Conservation (phyloP, 2,888 invertebrate species). For the Cetonia aurata region DNA sequence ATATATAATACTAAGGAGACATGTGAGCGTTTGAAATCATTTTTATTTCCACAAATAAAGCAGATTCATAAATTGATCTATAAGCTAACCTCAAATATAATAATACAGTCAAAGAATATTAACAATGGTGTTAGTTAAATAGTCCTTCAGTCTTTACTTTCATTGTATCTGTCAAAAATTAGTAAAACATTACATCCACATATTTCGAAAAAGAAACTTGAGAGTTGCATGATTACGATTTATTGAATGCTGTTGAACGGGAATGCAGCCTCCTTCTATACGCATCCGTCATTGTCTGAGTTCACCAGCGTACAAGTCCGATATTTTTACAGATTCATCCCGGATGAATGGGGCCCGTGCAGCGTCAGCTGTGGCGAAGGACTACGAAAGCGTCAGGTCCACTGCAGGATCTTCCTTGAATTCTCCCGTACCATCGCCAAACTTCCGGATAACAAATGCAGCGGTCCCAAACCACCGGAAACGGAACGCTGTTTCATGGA, state of each 20-base stretch:
- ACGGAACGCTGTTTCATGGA: slow-evolving; percentile 85
- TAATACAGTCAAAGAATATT: no score
- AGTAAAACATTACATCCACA: slow-evolving; percentile 28
- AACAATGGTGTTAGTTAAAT: no score
- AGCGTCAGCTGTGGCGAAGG: slow-evolving; percentile 86
- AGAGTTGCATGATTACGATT: slow-evolving; percentile 43
- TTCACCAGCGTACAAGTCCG: slow-evolving; percentile 1
- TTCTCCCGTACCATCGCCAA: slow-evolving; percentile 91
- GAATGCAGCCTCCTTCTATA: slow-evolving; percentile 18
- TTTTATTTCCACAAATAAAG: no score
- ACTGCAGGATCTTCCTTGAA: slow-evolving; percentile 94
- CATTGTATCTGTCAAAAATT: no score
- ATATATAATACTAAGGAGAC: no score
- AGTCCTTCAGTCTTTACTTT: no score
- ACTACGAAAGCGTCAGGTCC: slow-evolving; percentile 85
- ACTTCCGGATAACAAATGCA: slow-evolving; percentile 88
- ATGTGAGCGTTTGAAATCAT: no score
- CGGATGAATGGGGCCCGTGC: slow-evolving; percentile 94
- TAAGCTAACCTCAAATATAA: no score
- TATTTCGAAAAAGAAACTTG: slow-evolving; percentile 30
- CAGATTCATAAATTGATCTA: no score
- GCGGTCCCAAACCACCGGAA: slow-evolving; percentile 85
- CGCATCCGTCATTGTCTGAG: background rate
- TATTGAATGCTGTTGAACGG: slow-evolving; percentile 33
- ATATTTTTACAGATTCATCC: slow-evolving; percentile 80